Evolutionary conservation across 2,888 invertebrate species (phyloP).

Genomic region (Zootermopsis nevadensis): DNA sequence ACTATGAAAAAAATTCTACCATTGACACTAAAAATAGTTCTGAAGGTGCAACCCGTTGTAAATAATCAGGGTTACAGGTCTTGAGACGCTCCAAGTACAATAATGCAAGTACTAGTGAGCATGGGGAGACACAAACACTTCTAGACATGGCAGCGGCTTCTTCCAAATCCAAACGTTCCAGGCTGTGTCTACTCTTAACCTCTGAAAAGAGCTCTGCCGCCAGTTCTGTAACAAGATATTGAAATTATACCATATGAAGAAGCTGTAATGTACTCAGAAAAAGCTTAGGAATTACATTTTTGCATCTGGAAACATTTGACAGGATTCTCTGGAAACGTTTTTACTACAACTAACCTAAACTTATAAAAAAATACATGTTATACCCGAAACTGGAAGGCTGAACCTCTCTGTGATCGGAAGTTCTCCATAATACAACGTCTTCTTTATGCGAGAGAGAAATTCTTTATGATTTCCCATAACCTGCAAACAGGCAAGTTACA

Average conservation of each 20-base stretch:
- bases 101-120: slow-evolving; percentile 91
- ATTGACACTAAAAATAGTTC: slow-evolving; percentile 95
- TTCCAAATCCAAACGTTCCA: slow-evolving; percentile 81
- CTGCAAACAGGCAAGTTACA: slow-evolving; percentile 63
- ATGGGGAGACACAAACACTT: slow-evolving; percentile 89
- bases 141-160: slow-evolving; percentile 81
- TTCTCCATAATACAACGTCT: slow-evolving; percentile 89
- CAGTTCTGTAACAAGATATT: slow-evolving; percentile 70
- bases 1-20: slow-evolving; percentile 67
- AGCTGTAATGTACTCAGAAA: background rate
- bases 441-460: slow-evolving; percentile 84
- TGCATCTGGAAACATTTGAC: slow-evolving; percentile 64
- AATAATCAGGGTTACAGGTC: slow-evolving; percentile 83
- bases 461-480: slow-evolving; percentile 77
- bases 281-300: background rate
- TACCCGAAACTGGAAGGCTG: slow-evolving; percentile 85
- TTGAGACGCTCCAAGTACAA: slow-evolving; percentile 93
- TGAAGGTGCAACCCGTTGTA: slow-evolving; percentile 84
- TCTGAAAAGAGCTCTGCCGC: slow-evolving; percentile 88
- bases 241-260: background rate
- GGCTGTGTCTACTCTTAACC: slow-evolving; percentile 77
- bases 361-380: slow-evolving; percentile 54
- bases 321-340: slow-evolving; percentile 84
- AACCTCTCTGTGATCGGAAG: slow-evolving; percentile 78
- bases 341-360: slow-evolving; percentile 81